Base-by-base conservation (phyloP, 1,140 invertebrate species). In the Vanessa atalanta region DNA sequence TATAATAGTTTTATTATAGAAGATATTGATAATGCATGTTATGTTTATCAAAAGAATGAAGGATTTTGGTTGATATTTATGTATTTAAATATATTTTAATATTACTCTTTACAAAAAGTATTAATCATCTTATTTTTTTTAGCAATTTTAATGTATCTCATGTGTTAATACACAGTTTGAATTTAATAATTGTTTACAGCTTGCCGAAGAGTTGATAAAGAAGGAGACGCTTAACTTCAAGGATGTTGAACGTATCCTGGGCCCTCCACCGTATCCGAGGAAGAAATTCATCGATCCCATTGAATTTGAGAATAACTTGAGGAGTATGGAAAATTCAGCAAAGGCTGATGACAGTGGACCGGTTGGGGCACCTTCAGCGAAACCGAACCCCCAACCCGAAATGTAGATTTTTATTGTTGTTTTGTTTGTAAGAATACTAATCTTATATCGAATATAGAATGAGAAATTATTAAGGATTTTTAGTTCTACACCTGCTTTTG, bases 191-290 rank as follows among this genome's bases (percentile, higher is more conserved):
- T n/a, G 47, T 51, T 74, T 94, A 65, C 89, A 99, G 98, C 83
- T 99, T 63, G 97, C 98, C 0, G 95, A 97, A 90, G 95, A 95
- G 20, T 93, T 99, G 14, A 79, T 99, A 26, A 95, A 97, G 79
- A 97, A 96, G 85, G 99, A 99, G 94, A 98, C 98, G 0, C 90
- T 99, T 2, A 97, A 96, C 78, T 99, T 98, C 85, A 95, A 97
- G 70, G 97, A 99, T 79, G 96, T 99, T 9, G 96, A 97, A 87
- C 91, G 93, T 14, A 93, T 99, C 7, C 96, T 99, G 73, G 99
- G 99, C 0, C 97, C 98, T 9, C 98, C 98, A 9, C 96, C 97
- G 0, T 95, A 95, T 90, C 96, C 96, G 1, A 90, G 94, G 12
- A 95, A 96, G 72, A 98, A 98, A 86, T 93, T 95, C 20, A 94